Evolutionary conservation across 2,888 invertebrate species (phyloP), one percentile per base, ranked within the genome.

Genomic region (Heterodera filipjevi): DNA sequence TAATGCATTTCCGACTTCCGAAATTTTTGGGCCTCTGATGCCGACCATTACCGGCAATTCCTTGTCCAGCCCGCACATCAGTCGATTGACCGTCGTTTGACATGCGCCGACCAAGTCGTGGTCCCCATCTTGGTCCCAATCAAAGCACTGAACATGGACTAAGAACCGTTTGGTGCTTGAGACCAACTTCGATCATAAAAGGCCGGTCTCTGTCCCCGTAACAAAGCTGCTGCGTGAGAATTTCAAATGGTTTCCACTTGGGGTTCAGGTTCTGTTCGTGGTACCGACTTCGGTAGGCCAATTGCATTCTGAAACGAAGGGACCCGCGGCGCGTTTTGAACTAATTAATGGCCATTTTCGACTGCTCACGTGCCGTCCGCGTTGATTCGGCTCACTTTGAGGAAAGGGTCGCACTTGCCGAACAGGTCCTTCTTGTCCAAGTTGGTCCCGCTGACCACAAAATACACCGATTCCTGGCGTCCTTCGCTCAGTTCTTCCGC

Each of bases 281-380:
- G 33, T 91, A 91, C 84, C 92, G 92, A 72, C 92, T 92, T 84
- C 92, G 90, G 84, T 92, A 91, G 1, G 92, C 92, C 12, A 91
- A 89, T 77, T 91, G 90, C 81, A 89, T 91, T 30, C 90, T 90
- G 81, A 85, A 86, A 80, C 22, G 53, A 70, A n/a, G 22, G 32
- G 66, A 49, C 27, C 35, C 22, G 64, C 8, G 27, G 30, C 30
- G 19, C 8, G 6, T 39, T 22, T 64, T 22, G 49, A 68, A 22
- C 19, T 22, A 49, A 49, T 49, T 49, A 19, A 33, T 16, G n/a
- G 27, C 12, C 59, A n/a, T n/a, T 49, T n/a, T 74, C 27, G 12
- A 32, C 44, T 78, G 80, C 85, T 80, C 83, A 91, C 90, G 89
- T 90, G 76, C 87, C 89, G 83, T 91, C 91, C 81, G 90, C 90